phyloP scores from a whole-genome alignment of 2,797 vertebrate species.

The Siniperca undulata region DNA sequence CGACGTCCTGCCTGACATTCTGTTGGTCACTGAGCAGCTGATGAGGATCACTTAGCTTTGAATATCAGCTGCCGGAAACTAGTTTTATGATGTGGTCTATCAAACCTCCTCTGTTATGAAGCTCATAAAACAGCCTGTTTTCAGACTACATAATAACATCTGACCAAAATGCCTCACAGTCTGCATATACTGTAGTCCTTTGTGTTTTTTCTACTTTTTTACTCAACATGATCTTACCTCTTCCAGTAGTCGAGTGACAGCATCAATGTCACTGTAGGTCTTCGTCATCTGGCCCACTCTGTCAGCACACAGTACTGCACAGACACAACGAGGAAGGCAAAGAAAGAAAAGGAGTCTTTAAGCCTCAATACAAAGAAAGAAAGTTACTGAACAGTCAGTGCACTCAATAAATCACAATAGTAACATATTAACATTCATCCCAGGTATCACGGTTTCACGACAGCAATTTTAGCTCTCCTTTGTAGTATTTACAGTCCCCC shows the following conservation, averaged over 20 bases:
- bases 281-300: slow-evolving; percentile 99
- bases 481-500: background rate
- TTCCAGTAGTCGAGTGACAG: slow-evolving; percentile 97
- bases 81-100: slow-evolving; percentile 34
- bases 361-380: background rate
- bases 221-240: slow-evolving; percentile 87
- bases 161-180: slow-evolving; percentile 4
- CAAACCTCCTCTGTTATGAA: slow-evolving; percentile 2
- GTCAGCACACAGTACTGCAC: slow-evolving; percentile 96
- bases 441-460: background rate
- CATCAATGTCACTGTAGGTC: slow-evolving; percentile 99
- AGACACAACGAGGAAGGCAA: slow-evolving; percentile 5
- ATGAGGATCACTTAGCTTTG: slow-evolving; percentile 50
- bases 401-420: background rate
- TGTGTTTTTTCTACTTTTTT: slow-evolving; percentile 2
- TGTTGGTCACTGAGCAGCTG: slow-evolving; percentile 4
- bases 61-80: slow-evolving; percentile 46
- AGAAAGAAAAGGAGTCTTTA: background rate
- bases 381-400: background rate
- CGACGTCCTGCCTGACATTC: slow-evolving; percentile 2
- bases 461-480: background rate
- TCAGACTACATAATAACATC: background rate
- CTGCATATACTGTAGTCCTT: background rate
- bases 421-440: background rate
- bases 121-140: slow-evolving; percentile 11